These are phyloP conservation scores for Rhopalosiphum padi DNA, from an alignment of 1,140 invertebrate genomes.

Conservation along the genomic window DNA sequence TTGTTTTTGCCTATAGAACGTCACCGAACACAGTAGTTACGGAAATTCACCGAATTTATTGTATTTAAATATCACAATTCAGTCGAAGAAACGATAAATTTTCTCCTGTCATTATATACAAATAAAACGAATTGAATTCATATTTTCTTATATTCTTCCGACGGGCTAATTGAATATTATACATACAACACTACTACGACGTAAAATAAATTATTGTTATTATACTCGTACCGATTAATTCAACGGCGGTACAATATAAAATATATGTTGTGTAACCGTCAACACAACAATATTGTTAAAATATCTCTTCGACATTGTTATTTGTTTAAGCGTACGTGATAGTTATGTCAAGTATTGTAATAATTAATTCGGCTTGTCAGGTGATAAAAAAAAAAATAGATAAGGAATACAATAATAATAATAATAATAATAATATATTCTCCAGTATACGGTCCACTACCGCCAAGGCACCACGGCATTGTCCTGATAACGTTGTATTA, in stretches of 20 bases:
- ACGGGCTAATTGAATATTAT: not conserved
- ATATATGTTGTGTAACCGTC: not conserved
- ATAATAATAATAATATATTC: not conserved
- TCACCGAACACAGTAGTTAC: not conserved
- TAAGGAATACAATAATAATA: not conserved
- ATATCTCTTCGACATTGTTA: conserved; percentile 1
- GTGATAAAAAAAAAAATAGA: conserved; percentile 11
- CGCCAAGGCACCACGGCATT: not conserved
- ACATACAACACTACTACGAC: not conserved
- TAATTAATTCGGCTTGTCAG: not conserved
- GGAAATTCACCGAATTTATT: not conserved
- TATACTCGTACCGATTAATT: not conserved
- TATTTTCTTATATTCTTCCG: not conserved
- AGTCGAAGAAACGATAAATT: not conserved
- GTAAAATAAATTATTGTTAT: not conserved
- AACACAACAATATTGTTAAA: not conserved
- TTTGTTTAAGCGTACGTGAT: not conserved
- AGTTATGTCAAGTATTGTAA: not conserved
- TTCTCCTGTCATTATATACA: not conserved
- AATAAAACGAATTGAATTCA: not conserved
- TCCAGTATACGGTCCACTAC: not conserved
- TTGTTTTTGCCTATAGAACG: not conserved
- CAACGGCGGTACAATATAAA: not conserved
- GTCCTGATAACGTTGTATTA: not conserved
- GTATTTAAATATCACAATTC: not conserved